Evolutionary conservation across 2,888 invertebrate species (phyloP), one percentile per base, ranked within the genome.

Genomic region (Scotopteryx bipunctaria): DNA sequence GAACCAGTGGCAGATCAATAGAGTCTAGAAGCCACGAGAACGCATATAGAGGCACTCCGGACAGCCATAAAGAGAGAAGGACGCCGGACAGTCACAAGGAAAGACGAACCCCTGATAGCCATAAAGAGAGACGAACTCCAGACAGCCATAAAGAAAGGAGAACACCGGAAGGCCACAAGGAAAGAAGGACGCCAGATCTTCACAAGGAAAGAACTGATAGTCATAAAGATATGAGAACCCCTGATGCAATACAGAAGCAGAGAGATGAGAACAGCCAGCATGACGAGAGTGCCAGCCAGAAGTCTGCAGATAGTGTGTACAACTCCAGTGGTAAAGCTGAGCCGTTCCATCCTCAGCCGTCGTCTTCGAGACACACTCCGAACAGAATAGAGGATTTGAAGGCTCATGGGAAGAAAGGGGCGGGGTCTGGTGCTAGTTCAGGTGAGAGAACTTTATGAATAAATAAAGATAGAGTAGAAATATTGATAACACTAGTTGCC

Each of bases 361-460:
- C 91, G 1, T 91, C 91, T 0, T 83, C 87, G n/a, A 76, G 88
- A 67, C 82, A 86, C 50, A 82, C 89, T 1, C 89, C 89, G 3
- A 89, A 71, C 55, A 79, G 89, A 59, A 86, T 90, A 76, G 90
- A 90, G 81, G 91, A 85, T 74, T 79, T 82, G 59, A 91, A 90
- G 58, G 80, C 81, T 9, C 81, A 83, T 47, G 86, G 88, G 5
- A 89, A 88, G 63, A 89, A 89, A 59, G 85, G 84, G 6, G 82
- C 91, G 0, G 92, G 93, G 11, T 93, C 93, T 6, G 92, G 92
- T 2, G 92, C 93, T 17, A 93, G 93, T 76, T 93, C 93, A 78
- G 91, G 91, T 91, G 70, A 50, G 56, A 54, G 4, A 17, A 8
- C 25, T 37, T 44, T 35, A 5, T 40, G 1, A 11, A 4, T 14